A percentile compares a stretch with the other conserved stretches of the same genome.
phyloP scores from a whole-genome alignment of 1,140 invertebrate species.

The Augochlora pura region DNA sequence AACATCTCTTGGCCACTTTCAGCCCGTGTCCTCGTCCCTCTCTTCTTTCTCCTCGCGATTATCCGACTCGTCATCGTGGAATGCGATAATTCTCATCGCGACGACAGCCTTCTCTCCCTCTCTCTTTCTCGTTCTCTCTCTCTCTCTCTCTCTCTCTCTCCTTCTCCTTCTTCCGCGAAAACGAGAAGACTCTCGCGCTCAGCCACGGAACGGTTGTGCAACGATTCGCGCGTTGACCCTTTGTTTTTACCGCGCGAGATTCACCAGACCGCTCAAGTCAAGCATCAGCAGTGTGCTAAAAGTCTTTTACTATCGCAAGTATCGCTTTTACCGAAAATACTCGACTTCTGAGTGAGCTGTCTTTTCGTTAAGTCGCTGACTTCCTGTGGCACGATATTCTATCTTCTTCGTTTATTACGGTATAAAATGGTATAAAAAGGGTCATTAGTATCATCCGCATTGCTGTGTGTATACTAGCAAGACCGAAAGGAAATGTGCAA shows the following conservation, averaged over 20 bases:
- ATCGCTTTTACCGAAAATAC: no score
- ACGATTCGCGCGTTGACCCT: not conserved
- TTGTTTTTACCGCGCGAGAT: not conserved
- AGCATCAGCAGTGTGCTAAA: no score
- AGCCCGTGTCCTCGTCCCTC: conserved; percentile 14
- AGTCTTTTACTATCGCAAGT: no score
- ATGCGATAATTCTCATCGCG: conserved; percentile 52
- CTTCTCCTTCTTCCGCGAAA: not conserved
- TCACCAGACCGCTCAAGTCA: no score
- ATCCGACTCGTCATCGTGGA: conserved; percentile 57
- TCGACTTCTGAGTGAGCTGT: no score
- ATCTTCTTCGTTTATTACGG: no score
- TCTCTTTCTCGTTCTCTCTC: not conserved
- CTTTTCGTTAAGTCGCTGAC: no score
- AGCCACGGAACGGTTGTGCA: not conserved
- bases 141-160: not conserved
- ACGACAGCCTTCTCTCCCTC: conserved; percentile 17
- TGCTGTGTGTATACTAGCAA: no score
- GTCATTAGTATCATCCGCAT: no score
- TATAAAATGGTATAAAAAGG: no score
- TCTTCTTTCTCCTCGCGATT: conserved; percentile 36
- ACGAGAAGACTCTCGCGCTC: not conserved
- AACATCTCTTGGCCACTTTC: conserved; percentile 22
- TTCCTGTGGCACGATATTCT: no score
- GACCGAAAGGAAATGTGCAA: no score